Conservation (phyloP, 1,140 invertebrate species). For the Drosophila ambigua region DNA sequence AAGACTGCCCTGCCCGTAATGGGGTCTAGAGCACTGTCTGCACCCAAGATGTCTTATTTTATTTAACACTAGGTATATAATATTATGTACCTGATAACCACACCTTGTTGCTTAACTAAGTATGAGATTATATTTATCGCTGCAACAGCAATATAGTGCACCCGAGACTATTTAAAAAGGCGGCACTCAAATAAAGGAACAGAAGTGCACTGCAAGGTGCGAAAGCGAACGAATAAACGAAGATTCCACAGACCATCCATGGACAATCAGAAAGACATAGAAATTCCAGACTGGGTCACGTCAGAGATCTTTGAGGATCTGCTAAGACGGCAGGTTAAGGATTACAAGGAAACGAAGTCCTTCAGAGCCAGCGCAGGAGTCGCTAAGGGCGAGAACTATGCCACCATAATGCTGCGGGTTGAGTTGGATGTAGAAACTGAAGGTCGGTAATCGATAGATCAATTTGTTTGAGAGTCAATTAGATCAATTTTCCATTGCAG, state of each 20-base stretch:
- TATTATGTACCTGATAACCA: too few species aligned
- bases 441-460: conserved; percentile 22
- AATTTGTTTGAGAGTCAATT: neutral
- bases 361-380: conserved; percentile 50
- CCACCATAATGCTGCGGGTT: conserved; percentile 68
- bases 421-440: conserved; percentile 54
- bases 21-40: too few species aligned
- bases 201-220: too few species aligned
- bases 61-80: too few species aligned
- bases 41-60: too few species aligned
- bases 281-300: conserved; percentile 83
- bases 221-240: neutral
- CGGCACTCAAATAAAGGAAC: neutral
- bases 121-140: conserved; percentile 7
- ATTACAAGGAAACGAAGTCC: conserved; percentile 60
- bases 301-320: conserved; percentile 80
- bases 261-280: neutral
- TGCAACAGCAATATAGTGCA: too few species aligned
- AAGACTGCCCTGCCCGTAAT: too few species aligned
- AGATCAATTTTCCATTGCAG: conserved; percentile 17
- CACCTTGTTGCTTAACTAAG: neutral
- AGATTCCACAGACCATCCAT: too few species aligned
- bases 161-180: conserved; percentile 21
- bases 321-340: conserved; percentile 69
- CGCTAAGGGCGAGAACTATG: conserved; percentile 70